Evolutionary conservation across 2,888 invertebrate genomes (phyloP), one percentile per base, ranked within the genome.

Genomic region (Poecilobothrus nobilitatus): DNA sequence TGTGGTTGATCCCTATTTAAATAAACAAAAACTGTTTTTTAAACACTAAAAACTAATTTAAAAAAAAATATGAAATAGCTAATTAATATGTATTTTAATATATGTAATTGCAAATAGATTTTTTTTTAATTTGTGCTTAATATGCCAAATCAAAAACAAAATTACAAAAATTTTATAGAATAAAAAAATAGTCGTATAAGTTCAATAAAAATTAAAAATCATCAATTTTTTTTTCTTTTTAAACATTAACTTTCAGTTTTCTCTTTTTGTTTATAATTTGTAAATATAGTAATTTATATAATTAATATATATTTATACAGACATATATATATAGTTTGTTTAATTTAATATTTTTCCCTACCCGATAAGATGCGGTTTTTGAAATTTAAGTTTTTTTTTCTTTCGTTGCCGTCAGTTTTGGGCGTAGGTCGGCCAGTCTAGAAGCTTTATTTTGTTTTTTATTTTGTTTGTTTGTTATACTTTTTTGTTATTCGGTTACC

Each of bases 361-460:
- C 53, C 53, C 53, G 6, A 53, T 18, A 18, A n/a, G 6, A 53
- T 53, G 53, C 15, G n/a, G 18, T 53, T 53, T 53, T 8, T 10
- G 12, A 53, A 53, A 53, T 18, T 53, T 12, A 53, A 12, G 53
- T 18, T 6, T 53, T 9, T 12, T 18, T 18, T 53, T 53, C 53
- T 53, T 53, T 53, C 53, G 53, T 53, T 53, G 53, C 53, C 53
- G 53, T 53, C 15, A 53, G 18, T 18, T 53, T 53, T 27, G 27
- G 53, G 53, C 15, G 53, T 53, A 53, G 53, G 53, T 53, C 18
- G 53, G n/a, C 53, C 53, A 53, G 53, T 53, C 53, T 53, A 53
- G 15, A 53, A 15, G 37, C 37, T 37, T 37, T 34, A 8, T 34
- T 37, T 37, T 37, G 37, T 37, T 37, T 37, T 27, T 27, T 27